Base-by-base conservation (phyloP, 2,113 vertebrate species). In the Oenanthe oenanthe region DNA sequence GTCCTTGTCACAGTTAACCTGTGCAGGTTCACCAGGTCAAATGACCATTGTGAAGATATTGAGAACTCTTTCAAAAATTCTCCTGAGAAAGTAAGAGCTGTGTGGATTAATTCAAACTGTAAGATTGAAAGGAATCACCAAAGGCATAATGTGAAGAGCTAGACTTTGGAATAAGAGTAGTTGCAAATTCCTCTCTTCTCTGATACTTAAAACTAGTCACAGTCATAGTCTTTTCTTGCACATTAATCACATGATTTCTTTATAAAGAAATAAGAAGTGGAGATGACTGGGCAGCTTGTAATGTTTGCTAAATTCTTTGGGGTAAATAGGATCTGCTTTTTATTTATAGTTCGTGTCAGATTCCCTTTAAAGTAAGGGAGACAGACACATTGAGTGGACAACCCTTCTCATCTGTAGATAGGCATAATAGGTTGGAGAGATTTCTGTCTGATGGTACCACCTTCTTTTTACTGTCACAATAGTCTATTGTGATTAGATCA, bases 11-110 rank as follows among this genome's bases (percentile, higher is more conserved):
- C 10, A 5, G 97, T 98, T 25, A 92, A 92, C 20, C 92, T 99
- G 14, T 99, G 98, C 82, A 97, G 98, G 92, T 93, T 93, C 79
- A 93, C 38, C 73, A 94, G 92, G 36, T 89, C 78, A 1, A 85
- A 92, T 1, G 65, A 95, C 10, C 22, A 53, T 50, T 99, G 99
- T 60, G 80, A 95, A 67, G 98, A 98, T 66, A 96, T 99, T 84
- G 95, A 97, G 42, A 92, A 98, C 40, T 82, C 98, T 56, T 94
- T 92, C 38, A 97, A 88, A 65, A 97, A 63, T 53, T 92, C 96
- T 36, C 26, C 86, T 73, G 98, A 97, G 88, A 94, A 97, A 88
- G 96, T 98, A 98, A 98, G 98, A 97, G 74, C 34, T 57, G 38
- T 63, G 28, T 22, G 60, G 16, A 45, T 85, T 74, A 68, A 67